phyloP scores from a whole-genome alignment of 1,140 invertebrate genomes.

The Drosophila virilis region DNA sequence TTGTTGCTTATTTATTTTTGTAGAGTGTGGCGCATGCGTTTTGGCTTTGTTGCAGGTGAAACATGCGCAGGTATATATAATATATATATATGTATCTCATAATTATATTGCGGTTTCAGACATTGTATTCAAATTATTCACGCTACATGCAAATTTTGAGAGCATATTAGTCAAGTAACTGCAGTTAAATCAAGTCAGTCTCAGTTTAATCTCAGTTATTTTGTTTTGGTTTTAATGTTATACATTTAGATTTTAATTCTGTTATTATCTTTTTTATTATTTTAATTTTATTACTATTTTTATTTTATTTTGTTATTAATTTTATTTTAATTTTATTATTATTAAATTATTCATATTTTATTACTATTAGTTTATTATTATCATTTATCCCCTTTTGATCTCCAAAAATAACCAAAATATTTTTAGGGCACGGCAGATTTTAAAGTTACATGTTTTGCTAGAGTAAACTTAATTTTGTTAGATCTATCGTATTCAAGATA shows the following conservation, averaged over 20 bases:
- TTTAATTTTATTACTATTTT: not conserved
- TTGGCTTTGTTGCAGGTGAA: constrained; percentile 3
- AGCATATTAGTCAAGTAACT: not conserved
- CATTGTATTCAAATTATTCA: constrained; percentile 1
- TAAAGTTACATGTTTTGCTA: too few species aligned
- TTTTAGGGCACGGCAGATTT: too few species aligned
- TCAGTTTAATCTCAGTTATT: not conserved
- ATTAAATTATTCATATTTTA: too few species aligned
- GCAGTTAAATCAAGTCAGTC: not conserved
- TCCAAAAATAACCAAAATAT: too few species aligned
- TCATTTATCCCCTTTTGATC: too few species aligned
- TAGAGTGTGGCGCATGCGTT: constrained; percentile 8
- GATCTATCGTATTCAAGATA: too few species aligned
- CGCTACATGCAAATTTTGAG: not conserved
- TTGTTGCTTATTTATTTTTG: constrained; percentile 10
- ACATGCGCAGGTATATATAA: not conserved
- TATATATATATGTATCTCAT: not conserved
- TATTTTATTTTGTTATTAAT: too few species aligned
- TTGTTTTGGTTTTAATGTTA: not conserved
- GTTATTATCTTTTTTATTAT: not conserved
- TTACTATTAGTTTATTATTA: too few species aligned
- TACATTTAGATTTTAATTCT: not conserved
- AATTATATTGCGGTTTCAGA: not conserved
- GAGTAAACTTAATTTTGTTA: too few species aligned
- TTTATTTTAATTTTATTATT: too few species aligned